Base-by-base conservation (phyloP, 2,113 vertebrate genomes). In the Chauna torquata region DNA sequence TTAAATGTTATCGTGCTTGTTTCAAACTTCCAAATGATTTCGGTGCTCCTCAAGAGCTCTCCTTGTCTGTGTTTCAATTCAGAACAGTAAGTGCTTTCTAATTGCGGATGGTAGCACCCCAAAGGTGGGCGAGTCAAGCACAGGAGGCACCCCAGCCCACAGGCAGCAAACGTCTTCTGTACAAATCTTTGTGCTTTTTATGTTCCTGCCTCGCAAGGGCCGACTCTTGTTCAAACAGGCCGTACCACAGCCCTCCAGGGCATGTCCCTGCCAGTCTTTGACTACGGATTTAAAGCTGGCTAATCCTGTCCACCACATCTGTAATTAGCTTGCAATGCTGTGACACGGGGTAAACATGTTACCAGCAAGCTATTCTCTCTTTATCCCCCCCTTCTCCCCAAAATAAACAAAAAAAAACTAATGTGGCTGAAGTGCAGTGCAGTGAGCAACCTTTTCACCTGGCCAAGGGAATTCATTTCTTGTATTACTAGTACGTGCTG, bases 31-130 rank as follows among this genome's bases (percentile, higher is more conserved):
- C 52, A 50, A 36, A 52, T 34, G 4, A 80, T 49, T 85, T 77
- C 5, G 38, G 45, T 25, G 58, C 36, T 62, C 82, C 59, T 66
- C 54, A 50, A 55, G 49, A 85, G 30, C 40, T 20, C 6, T 44
- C 34, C 10, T 11, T 40, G n/a, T 61, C 70, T 25, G 36, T 0
- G 0, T n/a, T 68, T 79, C 2, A 1, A 27, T 52, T 32, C 44
- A 59, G 52, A 92, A 72, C 28, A 85, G 61, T 22, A 55, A 50
- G 24, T 30, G 16, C 70, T 75, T 45, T 36, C 19, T 47, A 42
- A 36, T 0, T 28, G 65, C 16, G 47, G 70, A 55, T 34, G 52
- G 64, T 32, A 50, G 44, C 61, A 64, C 11, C 45, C 44, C 30
- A 66, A 80, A 30, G 34, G 27, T 19, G 23, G 52, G 61, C 32